phyloP scores from a whole-genome alignment of 1,140 invertebrate genomes.

The Panagrolaimus sp. region DNA sequence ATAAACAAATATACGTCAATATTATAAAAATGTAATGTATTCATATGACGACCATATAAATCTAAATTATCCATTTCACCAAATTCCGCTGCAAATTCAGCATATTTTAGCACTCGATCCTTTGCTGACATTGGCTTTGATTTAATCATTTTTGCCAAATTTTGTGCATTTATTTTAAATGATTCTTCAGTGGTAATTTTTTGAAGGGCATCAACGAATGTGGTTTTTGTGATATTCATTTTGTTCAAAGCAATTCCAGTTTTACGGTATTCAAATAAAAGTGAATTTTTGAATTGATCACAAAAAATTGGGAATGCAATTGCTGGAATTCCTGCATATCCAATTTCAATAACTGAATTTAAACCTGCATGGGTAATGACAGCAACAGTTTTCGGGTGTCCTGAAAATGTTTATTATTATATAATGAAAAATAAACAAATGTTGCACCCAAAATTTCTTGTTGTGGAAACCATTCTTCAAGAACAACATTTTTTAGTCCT shows the following conservation, averaged over 20 bases:
- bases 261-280: constrained; percentile 24
- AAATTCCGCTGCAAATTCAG: not conserved
- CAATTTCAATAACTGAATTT: constrained; percentile 73
- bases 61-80: not conserved
- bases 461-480: constrained; percentile 41
- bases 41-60: not conserved
- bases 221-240: constrained; percentile 17
- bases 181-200: not conserved
- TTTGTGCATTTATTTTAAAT: not conserved
- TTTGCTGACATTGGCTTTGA: not conserved
- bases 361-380: constrained; percentile 78
- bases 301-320: constrained; percentile 66
- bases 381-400: constrained; percentile 65
- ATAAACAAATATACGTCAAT: not conserved
- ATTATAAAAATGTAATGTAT: constrained; percentile 3
- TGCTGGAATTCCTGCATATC: constrained; percentile 73
- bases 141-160: not conserved
- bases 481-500: constrained; percentile 30
- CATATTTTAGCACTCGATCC: not conserved
- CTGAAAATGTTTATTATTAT: constrained; percentile 2
- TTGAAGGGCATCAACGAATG: constrained; percentile 7
- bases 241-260: constrained; percentile 24
- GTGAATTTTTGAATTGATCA: constrained; percentile 33
- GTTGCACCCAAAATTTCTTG: constrained; percentile 32
- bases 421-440: not conserved